Base-by-base conservation (phyloP, 2,113 vertebrate species). In the Dryoscopus gambensis region DNA sequence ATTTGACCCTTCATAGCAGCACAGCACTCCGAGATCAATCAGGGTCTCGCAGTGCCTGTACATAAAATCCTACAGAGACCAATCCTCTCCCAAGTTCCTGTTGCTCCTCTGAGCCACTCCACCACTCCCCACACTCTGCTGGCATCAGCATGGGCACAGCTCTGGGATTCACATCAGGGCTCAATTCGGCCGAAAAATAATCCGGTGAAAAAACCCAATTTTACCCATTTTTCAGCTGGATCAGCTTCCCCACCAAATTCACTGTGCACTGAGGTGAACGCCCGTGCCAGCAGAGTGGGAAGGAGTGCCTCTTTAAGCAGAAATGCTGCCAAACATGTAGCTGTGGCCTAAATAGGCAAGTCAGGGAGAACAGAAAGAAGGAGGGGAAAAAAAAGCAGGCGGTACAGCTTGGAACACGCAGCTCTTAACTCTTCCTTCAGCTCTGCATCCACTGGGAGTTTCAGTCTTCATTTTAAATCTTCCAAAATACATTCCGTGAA, bases 301-400 rank as follows among this genome's bases (percentile, higher is more conserved):
- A 93, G 95, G 80, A 95, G 89, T 47, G 88, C 83, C 90, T 95
- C 88, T 90, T 95, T 42, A 89, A 94, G 92, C 88, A 95, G 95
- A 93, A 95, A 96, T 67, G 83, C 94, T 95, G 96, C 93, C 94
- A 96, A 95, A 95, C 84, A 73, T 85, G 91, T 68, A 94, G 92
- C 91, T 87, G 49, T 95, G 95, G 96, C 96, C 94, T 96, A 96
- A 94, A 96, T 95, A 93, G 93, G 91, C 91, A 95, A 95, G 93
- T 62, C 77, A 94, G 84, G 56, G 40, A 68, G 65, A 94, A 78
- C 13, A 86, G 76, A 85, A 79, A 60, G 47, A 8, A 30, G 30
- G 18, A 10, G 6, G 7, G 15, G 5, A 16, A 14, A 8, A 10
- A 31, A 14, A 25, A 55, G 42, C 56, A 84, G 93, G 31, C 33